Conservation (phyloP, 2,888 invertebrate species). For the Dascillus cervinus region DNA sequence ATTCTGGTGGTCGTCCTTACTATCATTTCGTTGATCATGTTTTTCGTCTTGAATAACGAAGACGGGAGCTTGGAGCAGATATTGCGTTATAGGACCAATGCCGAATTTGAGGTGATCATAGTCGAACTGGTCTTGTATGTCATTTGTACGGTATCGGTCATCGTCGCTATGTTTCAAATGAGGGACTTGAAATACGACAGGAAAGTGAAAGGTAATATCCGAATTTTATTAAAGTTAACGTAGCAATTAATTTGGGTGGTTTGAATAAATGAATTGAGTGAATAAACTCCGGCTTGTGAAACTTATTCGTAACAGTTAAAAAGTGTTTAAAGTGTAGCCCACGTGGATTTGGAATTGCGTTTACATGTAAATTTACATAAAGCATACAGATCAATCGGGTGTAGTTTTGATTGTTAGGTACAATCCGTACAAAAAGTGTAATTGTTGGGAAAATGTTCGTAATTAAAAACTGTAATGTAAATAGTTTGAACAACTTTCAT, state of each 20-base stretch:
- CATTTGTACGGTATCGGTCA: slow-evolving; percentile 54
- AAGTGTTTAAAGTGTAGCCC: background rate
- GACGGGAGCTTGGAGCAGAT: slow-evolving; percentile 14
- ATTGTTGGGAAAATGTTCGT: too few relatives aligned
- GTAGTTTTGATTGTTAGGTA: too few relatives aligned
- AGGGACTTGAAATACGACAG: slow-evolving; percentile 60
- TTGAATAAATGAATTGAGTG: background rate
- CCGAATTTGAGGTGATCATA: slow-evolving; percentile 67
- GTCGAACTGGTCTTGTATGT: slow-evolving; percentile 69
- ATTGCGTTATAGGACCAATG: slow-evolving; percentile 54
- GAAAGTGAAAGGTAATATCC: slow-evolving; percentile 46
- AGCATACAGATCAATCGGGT: too few relatives aligned
- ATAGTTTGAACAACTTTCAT: too few relatives aligned
- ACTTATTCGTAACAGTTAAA: background rate
- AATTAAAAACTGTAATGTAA: too few relatives aligned
- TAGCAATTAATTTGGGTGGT: background rate
- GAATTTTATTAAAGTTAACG: background rate
- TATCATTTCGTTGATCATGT: slow-evolving; percentile 81
- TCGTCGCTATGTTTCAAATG: slow-evolving; percentile 61
- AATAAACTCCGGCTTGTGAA: too few relatives aligned
- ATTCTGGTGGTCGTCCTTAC: slow-evolving; percentile 62
- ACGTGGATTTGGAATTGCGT: too few relatives aligned
- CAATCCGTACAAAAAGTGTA: too few relatives aligned
- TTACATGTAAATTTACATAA: too few relatives aligned
- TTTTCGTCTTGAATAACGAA: slow-evolving; percentile 72